phyloP scores from a whole-genome alignment of 2,113 vertebrate species.

The Aix galericulata region DNA sequence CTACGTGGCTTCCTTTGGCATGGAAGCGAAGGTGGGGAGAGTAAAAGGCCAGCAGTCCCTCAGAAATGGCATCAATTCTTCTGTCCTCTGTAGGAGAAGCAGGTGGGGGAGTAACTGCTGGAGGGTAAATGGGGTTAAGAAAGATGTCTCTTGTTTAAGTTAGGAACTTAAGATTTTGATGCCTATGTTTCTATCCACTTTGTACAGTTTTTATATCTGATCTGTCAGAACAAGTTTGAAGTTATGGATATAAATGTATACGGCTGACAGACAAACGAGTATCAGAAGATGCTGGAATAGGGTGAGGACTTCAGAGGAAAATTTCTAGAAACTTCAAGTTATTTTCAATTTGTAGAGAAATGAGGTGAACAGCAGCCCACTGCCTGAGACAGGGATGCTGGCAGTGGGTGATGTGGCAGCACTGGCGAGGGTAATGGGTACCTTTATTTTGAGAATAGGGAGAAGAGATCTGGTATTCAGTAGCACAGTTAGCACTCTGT shows the following conservation, averaged over 20 bases:
- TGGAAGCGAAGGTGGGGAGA: not conserved
- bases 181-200: fast-evolving
- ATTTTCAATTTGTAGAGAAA: not conserved
- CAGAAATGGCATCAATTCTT: not conserved
- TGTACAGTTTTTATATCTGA: too few relatives aligned
- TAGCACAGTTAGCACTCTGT: not conserved
- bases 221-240: not conserved
- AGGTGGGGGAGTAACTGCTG: not conserved
- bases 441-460: not conserved
- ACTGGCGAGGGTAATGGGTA: not conserved
- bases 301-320: not conserved
- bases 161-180: not conserved
- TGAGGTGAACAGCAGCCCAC: not conserved
- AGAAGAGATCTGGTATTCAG: not conserved
- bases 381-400: not conserved
- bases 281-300: not conserved
- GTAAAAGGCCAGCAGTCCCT: not conserved
- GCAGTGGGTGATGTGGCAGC: not conserved
- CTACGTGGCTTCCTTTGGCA: conserved; percentile 3
- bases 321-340: not conserved
- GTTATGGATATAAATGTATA: not conserved
- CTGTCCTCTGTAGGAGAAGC: not conserved
- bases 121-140: not conserved
- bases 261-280: not conserved
- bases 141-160: not conserved